A percentile compares a stretch with the other conserved stretches of the same genome.
Evolutionary conservation across 1,140 invertebrate species (phyloP).

Genomic region (Drosophila rhopaloa): DNA sequence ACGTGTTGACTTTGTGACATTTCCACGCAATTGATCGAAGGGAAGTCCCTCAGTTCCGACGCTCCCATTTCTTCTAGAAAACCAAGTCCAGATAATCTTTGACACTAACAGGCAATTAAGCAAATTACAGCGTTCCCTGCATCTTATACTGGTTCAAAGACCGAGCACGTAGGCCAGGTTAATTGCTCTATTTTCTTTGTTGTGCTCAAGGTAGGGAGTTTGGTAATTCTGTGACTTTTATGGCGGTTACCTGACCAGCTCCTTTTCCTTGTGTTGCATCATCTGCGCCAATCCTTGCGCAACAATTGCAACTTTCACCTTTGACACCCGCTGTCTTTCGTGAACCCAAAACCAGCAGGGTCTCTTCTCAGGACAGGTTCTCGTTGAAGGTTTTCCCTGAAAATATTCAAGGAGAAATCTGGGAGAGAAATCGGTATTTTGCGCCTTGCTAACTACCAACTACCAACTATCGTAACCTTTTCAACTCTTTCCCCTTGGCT

Average conservation of each 20-base stretch:
- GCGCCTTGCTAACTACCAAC: slow-evolving; percentile 13
- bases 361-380: slow-evolving; percentile 35
- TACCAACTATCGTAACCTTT: slow-evolving; percentile 21
- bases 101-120: slow-evolving; percentile 59
- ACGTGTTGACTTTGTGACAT: slow-evolving; percentile 60
- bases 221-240: slow-evolving; percentile 16
- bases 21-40: slow-evolving; percentile 21
- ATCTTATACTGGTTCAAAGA: slow-evolving; percentile 30
- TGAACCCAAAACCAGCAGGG: slow-evolving; percentile 15
- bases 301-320: slow-evolving; percentile 48
- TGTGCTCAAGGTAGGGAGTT: slow-evolving; percentile 2
- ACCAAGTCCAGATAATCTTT: slow-evolving; percentile 52
- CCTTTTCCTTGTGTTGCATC: slow-evolving; percentile 33
- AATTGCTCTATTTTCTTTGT: slow-evolving; percentile 75
- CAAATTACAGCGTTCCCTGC: slow-evolving; percentile 40
- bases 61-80: slow-evolving; percentile 2
- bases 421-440: slow-evolving; percentile 22
- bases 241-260: slow-evolving; percentile 33
- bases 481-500: slow-evolving; percentile 33
- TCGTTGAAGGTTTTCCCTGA: slow-evolving; percentile 28
- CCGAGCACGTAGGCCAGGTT: slow-evolving; percentile 69
- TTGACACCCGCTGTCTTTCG: slow-evolving; percentile 25
- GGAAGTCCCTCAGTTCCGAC: slow-evolving; percentile 11
- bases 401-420: slow-evolving; percentile 21
- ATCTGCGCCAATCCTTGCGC: slow-evolving; percentile 38